Base-by-base conservation (phyloP, 64 coral and sea anemone genomes). In the Astreopora myriophthalma region DNA sequence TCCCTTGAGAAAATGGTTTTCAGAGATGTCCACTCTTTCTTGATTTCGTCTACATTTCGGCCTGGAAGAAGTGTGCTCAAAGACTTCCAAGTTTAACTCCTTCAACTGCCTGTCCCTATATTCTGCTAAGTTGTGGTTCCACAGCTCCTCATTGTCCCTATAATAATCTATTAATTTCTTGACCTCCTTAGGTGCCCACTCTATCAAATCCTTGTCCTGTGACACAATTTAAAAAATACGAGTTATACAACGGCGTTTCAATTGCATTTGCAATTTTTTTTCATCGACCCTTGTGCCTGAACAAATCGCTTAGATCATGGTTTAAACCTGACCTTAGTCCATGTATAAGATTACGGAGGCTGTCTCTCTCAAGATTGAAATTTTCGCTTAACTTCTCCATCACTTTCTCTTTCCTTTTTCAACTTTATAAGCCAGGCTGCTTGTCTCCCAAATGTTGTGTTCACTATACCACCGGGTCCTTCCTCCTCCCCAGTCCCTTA, bases 161-260 rank as follows among this genome's bases (percentile, higher is more conserved):
- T 93, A 87, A 60, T 79, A 87, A 79, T 80, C 91, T 19, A 86
- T 86, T 34, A 87, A 44, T 42, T 87, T 93, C 66, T 93, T 74
- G 33, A 51, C 69, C 40, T 93, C 83, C 46, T 93, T 62, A 19
- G 91, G 46, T 26, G 26, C 30, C 91, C 91, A 87, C 48, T 30
- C 82, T 71, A 72, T 44, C 79, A 10, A 38, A 22, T 79, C 72
- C 71, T 89, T 76, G 73, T 34, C 86, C 72, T 76, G 72, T 34
- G 40, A 44, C 35, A 75, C 72, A 39, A 75, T 44, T 75, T 42
- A 75, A 75, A 75, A 42, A 34, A 40, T 40, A 75, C 36, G 39
- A 75, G 37, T 17, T 38, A 19, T 73, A 73, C 70, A 73, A 73
- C 16, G 0, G 31, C 31, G 33, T 73, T 36, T 75, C 9, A 44